Evolutionary conservation across 2,113 vertebrate species (phyloP).

Genomic region (Tetraodon nigroviridis): DNA sequence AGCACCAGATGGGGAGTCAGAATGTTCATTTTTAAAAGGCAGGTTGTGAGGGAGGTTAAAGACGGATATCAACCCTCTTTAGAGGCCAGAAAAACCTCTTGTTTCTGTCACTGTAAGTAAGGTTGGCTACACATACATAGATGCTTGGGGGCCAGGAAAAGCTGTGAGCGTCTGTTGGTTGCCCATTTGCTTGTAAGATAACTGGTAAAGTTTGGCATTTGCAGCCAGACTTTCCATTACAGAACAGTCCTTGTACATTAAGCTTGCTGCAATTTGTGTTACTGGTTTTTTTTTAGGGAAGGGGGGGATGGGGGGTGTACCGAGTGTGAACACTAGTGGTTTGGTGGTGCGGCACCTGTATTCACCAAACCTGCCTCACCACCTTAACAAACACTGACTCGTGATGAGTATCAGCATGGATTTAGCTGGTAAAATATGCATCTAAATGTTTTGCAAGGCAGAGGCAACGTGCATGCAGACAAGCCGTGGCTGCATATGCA

Average conservation of each 20-base stretch:
- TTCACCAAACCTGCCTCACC: conserved; percentile 35
- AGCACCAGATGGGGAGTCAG: conserved; percentile 5
- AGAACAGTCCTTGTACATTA: no score
- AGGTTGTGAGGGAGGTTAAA: conserved; percentile 15
- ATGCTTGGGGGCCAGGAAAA: neutral
- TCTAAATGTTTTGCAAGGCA: conserved; percentile 7
- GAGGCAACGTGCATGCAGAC: conserved; percentile 9
- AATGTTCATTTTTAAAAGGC: conserved; percentile 11
- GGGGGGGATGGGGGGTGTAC: no score
- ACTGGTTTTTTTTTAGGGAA: no score
- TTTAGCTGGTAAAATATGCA: conserved; percentile 32
- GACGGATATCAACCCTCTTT: conserved; percentile 19
- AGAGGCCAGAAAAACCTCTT: neutral
- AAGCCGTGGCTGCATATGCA: neutral
- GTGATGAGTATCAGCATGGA: conserved; percentile 70
- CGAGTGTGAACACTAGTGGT: conserved; percentile 58
- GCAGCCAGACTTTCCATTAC: no score
- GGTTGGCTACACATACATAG: conserved; percentile 1
- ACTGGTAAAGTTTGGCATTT: no score
- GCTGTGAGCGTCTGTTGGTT: neutral
- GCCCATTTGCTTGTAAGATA: neutral
- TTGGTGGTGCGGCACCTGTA: conserved; percentile 27
- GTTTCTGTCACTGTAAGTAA: neutral
- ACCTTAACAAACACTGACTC: conserved; percentile 62
- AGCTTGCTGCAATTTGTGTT: no score